These are phyloP conservation scores for Pelosia muscerda DNA, from an alignment of 2,888 invertebrate species.

Conservation along the genomic window DNA sequence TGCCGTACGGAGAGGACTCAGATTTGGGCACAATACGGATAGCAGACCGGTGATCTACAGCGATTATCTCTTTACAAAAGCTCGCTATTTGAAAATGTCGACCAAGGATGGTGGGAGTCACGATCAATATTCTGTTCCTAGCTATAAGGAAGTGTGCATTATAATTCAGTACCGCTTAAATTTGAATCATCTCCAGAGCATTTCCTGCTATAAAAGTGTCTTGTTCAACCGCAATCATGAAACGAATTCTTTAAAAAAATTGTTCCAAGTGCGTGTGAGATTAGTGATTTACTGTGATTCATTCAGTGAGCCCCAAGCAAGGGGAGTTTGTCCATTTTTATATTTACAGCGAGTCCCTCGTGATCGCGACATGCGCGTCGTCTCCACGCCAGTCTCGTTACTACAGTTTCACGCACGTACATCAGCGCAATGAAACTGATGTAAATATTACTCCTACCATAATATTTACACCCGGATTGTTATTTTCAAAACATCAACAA, in stretches of 20 bases:
- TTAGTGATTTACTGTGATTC: constrained; percentile 81
- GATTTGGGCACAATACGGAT: constrained; percentile 73
- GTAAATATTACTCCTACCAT: constrained; percentile 84
- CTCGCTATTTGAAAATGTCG: constrained; percentile 73
- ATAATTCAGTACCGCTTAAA: constrained; percentile 71
- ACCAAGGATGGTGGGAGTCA: constrained; percentile 65
- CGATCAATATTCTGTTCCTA: constrained; percentile 82
- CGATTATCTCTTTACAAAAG: constrained; percentile 73
- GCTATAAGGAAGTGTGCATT: constrained; percentile 75
- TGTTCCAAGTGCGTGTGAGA: constrained; percentile 62
- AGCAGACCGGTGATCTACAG: constrained; percentile 71
- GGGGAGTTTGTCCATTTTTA: constrained; percentile 87
- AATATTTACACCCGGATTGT: constrained; percentile 80
- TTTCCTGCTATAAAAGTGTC: constrained; percentile 42
- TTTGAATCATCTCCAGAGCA: constrained; percentile 62
- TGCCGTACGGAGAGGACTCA: constrained; percentile 70
- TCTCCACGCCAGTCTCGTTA: constrained; percentile 82
- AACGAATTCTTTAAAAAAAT: constrained; percentile 63
- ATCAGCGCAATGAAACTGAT: constrained; percentile 80
- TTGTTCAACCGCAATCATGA: constrained; percentile 50
- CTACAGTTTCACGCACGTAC: constrained; percentile 84
- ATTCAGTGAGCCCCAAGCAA: constrained; percentile 82
- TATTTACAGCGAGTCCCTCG: constrained; percentile 84
- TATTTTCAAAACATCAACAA: constrained; percentile 72
- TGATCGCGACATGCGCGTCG: constrained; percentile 85